Conservation (phyloP, 2,113 vertebrate genomes). For the Scomber colias region DNA sequence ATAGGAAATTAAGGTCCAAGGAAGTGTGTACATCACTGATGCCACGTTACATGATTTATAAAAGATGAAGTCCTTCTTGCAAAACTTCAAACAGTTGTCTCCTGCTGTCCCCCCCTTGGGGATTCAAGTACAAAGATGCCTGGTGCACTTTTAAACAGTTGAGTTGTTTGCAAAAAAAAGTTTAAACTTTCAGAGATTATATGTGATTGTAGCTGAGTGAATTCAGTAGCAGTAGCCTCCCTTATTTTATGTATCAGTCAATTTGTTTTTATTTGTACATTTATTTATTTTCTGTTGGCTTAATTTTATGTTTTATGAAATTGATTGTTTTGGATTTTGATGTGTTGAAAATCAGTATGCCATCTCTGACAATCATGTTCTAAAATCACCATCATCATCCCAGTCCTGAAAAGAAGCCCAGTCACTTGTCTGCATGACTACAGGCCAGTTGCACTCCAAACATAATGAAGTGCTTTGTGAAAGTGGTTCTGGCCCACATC, state of each 20-base stretch:
- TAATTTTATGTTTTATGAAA: not conserved
- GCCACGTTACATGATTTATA: conserved; percentile 48
- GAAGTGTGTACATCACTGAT: conserved; percentile 41
- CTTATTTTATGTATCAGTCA: not conserved
- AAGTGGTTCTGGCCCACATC: too few species aligned
- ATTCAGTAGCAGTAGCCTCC: conserved; percentile 16
- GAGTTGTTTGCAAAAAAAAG: conserved; percentile 14
- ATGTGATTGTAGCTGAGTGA: conserved; percentile 27
- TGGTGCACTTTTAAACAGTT: conserved; percentile 28
- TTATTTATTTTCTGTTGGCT: not conserved
- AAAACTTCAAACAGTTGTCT: conserved; percentile 62
- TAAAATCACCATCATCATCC: too few species aligned
- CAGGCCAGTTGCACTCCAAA: too few species aligned
- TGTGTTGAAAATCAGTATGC: conserved; percentile 13
- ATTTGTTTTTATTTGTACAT: not conserved
- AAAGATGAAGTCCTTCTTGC: conserved; percentile 41
- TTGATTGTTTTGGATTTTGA: conserved; percentile 5
- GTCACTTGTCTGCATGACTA: too few species aligned
- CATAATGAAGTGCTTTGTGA: too few species aligned
- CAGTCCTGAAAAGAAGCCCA: too few species aligned
- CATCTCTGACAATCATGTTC: conserved; percentile 37
- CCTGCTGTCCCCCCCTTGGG: conserved; percentile 41
- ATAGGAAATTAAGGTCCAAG: conserved; percentile 65
- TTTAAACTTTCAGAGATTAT: conserved; percentile 30
- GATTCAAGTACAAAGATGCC: conserved; percentile 30